These are phyloP conservation scores for Megaceryle alcyon DNA, from an alignment of 2,797 vertebrate genomes.

Conservation along the genomic window DNA sequence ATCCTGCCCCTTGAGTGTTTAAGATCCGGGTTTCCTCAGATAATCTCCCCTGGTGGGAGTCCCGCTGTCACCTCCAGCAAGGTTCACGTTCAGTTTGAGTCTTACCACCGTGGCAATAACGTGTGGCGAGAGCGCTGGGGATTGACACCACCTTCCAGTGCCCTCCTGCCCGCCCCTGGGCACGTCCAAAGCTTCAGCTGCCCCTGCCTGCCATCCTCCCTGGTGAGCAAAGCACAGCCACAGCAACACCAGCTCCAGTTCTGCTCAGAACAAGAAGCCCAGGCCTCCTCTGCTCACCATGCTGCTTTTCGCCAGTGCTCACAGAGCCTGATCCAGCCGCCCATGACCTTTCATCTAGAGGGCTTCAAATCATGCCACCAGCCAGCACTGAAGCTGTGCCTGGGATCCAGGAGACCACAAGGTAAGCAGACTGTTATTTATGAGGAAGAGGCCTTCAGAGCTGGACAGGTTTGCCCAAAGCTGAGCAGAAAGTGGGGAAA, in stretches of 20 bases:
- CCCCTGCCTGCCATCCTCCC: not conserved
- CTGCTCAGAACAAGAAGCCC: not conserved
- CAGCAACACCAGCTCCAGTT: not conserved
- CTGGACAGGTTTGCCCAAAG: not conserved
- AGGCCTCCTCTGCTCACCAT: not conserved
- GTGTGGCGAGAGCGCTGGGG: rapidly evolving
- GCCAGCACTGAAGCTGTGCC: rapidly evolving
- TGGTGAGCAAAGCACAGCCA: not conserved
- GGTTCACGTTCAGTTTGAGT: not conserved
- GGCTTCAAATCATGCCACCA: rapidly evolving
- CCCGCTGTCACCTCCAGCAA: not conserved
- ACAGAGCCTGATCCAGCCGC: not conserved
- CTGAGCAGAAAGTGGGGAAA: not conserved
- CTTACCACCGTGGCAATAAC: rapidly evolving
- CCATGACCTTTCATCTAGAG: not conserved
- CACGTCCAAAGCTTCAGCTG: not conserved
- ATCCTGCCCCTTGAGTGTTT: not conserved
- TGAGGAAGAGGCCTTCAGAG: not conserved
- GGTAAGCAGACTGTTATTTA: not conserved
- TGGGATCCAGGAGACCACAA: not conserved
- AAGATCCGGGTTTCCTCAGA: not conserved
- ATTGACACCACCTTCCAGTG: not conserved
- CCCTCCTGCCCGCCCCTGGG: not conserved
- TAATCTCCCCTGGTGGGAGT: not conserved
- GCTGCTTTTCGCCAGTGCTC: not conserved